Conservation (phyloP, 2,113 vertebrate species). For the Rhegmatorhina hoffmannsi region DNA sequence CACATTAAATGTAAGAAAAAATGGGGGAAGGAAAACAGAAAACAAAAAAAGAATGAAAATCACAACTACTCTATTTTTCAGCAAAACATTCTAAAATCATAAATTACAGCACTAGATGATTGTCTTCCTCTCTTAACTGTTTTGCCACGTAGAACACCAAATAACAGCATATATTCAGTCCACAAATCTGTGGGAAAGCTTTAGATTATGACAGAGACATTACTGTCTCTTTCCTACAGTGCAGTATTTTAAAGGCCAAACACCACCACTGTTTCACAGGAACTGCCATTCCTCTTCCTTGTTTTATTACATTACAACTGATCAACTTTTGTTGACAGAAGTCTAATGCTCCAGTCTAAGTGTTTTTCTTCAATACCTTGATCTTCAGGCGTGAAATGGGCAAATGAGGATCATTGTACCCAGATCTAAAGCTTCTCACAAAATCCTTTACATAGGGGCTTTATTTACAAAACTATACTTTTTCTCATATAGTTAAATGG, state of each 20-base stretch:
- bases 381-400: background rate
- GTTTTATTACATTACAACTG: background rate
- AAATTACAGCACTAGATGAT: background rate
- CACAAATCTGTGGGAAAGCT: background rate
- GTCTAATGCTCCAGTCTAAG: background rate
- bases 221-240: background rate
- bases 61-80: background rate
- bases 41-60: background rate
- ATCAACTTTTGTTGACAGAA: background rate
- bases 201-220: background rate
- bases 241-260: background rate
- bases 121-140: background rate
- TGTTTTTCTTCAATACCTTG: background rate
- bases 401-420: background rate
- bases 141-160: background rate
- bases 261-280: background rate
- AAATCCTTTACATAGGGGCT: background rate
- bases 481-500: background rate
- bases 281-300: background rate
- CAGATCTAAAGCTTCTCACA: background rate
- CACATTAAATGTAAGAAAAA: background rate
- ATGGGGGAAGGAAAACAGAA: background rate
- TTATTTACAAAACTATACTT: fast-evolving
- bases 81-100: background rate
- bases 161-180: background rate